Percentiles rank a stretch among this genome's conserved stretches.
Conservation (phyloP, 1,140 invertebrate species). For the Drosophila subpulchrella region DNA sequence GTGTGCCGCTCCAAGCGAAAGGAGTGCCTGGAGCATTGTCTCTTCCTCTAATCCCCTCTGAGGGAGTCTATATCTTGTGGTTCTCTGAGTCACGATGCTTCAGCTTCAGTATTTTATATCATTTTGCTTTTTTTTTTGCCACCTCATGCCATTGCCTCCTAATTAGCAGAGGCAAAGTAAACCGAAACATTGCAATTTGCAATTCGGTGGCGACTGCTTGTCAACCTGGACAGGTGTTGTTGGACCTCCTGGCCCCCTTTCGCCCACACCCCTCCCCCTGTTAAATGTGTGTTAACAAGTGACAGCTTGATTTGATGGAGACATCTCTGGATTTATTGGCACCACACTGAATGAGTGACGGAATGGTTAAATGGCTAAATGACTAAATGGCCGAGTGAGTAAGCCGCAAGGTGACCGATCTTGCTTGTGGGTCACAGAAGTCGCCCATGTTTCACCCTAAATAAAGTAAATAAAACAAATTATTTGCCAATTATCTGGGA, state of each 20-base stretch:
- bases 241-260: slow-evolving; percentile 7
- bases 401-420: slow-evolving; percentile 61
- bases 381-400: background rate
- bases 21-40: slow-evolving; percentile 12
- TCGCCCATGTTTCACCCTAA: background rate
- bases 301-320: slow-evolving; percentile 64
- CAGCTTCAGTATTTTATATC: slow-evolving; percentile 9
- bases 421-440: slow-evolving; percentile 40
- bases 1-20: background rate
- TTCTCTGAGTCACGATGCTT: slow-evolving; percentile 32
- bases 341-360: slow-evolving; percentile 30
- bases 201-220: slow-evolving; percentile 42
- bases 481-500: slow-evolving; percentile 25
- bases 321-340: slow-evolving; percentile 67
- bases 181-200: slow-evolving; percentile 50
- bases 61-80: background rate
- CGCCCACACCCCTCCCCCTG: background rate
- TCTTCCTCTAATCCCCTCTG: background rate
- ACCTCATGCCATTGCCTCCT: slow-evolving; percentile 47
- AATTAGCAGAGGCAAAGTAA: slow-evolving; percentile 40
- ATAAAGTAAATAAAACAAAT: slow-evolving; percentile 43
- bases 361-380: slow-evolving; percentile 16
- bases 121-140: slow-evolving; percentile 6
- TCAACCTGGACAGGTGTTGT: slow-evolving; percentile 58
- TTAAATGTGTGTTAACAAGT: slow-evolving; percentile 73